Evolutionary conservation across 2,888 invertebrate species (phyloP), one percentile per base, ranked within the genome.

Genomic region (Tiphia femorata): DNA sequence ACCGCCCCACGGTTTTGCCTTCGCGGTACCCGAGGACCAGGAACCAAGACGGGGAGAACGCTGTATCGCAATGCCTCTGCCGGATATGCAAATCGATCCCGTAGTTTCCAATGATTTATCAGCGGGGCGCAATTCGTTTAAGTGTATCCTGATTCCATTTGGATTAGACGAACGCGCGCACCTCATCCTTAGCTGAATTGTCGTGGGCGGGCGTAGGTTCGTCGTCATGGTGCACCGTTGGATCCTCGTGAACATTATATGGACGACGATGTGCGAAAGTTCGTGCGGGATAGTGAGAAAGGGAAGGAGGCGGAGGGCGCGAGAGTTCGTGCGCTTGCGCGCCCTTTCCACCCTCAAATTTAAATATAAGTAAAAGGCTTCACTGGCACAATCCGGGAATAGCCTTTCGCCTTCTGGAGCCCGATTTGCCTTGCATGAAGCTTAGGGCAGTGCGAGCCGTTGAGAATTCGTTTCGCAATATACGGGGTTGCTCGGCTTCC

Each of bases 341-440:
- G 59, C 68, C 72, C 72, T 74, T 73, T 72, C 73, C 58, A 56
- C 71, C 72, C 72, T 69, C 67, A 64, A 77, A 79, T 81, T 82
- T 82, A 78, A 82, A 83, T 83, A 79, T 80, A 81, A 81, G 78
- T 78, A 77, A 80, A 80, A 78, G 77, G 76, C 56, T 80, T 76
- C 70, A 64, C 65, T 67, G 68, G 74, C 69, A 66, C 77, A 76
- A 80, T 78, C 77, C 76, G 54, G 65, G 76, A 74, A 75, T 73
- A 78, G 70, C 71, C 58, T 70, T 63, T 73, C 70, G 72, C 73
- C 71, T 76, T 75, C 74, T 70, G 67, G 69, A 70, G 69, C 75
- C 80, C 75, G 79, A 83, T 82, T 81, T 82, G 80, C 82, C 83
- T 83, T 83, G 81, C 81, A 82, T 82, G 83, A 83, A 82, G 77